Percentiles rank a stretch among this genome's conserved stretches.
phyloP scores from a whole-genome alignment of 2,888 invertebrate species.

The Eristalinus aeneus region DNA sequence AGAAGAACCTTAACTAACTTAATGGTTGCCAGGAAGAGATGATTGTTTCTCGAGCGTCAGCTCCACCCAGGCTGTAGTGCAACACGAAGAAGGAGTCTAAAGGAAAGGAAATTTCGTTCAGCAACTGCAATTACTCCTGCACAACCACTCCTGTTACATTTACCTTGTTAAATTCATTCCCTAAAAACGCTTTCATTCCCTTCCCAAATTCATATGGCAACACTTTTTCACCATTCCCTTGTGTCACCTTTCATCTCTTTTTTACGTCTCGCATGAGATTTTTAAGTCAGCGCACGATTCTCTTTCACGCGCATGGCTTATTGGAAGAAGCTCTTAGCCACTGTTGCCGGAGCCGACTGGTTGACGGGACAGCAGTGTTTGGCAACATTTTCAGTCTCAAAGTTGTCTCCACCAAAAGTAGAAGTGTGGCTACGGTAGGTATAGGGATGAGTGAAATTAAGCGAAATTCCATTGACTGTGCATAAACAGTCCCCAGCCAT shows the following conservation, averaged over 20 bases:
- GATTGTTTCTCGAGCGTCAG: no score
- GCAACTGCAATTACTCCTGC: no score
- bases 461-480: not conserved
- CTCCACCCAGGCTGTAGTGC: no score
- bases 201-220: not conserved
- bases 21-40: no score
- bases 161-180: no score
- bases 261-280: not conserved
- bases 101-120: no score
- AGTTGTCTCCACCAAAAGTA: not conserved
- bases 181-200: not conserved
- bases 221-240: not conserved
- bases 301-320: not conserved
- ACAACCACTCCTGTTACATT: no score
- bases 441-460: not conserved
- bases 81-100: no score
- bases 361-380: not conserved
- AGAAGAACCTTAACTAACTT: no score
- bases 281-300: not conserved
- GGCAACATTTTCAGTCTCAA: not conserved
- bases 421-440: no score
- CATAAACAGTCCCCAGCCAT: not conserved
- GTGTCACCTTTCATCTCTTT: not conserved
- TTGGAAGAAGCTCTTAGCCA: not conserved
- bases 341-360: not conserved